Base-by-base conservation (phyloP, 2,888 invertebrate genomes). In the Cosmorhoe ocellata region DNA sequence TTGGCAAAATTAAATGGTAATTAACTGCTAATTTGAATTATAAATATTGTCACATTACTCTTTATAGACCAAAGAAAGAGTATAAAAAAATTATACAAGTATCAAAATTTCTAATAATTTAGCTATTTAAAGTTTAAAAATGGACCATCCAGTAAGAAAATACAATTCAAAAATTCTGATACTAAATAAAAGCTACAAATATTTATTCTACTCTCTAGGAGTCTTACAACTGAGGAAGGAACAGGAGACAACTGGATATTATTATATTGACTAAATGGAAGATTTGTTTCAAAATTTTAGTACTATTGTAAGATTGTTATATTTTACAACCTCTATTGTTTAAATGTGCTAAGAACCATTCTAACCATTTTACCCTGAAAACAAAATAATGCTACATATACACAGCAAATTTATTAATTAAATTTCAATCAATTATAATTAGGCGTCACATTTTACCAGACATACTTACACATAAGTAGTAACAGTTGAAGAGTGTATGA, bases 401-500 rank as follows among this genome's bases (percentile, higher is more conserved):
- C 8, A 28, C 36, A 50, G 28, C 41, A 43, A 18, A 49, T 39
- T 44, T 28, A 36, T 10, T 32, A 27, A 31, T 28, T 32, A 32
- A 24, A 43, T 43, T 36, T 26, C 38, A 39, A 47, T 39, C 11
- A 46, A 46, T 46, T 47, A 26, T 30, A 46, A 37, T 40, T 40
- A 48, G 43, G 62, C 61, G 59, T 67, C 63, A 64, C 66, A 66
- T 61, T 61, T 65, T 62, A 67, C 59, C 67, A 71, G 61, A 69
- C 63, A 64, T 65, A 70, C 68, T 72, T 70, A 79, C 63, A 71
- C 51, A 63, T 67, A 72, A 71, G 69, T 79, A 81, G 70, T 74
- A 76, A 76, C 74, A 79, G 75, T 76, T 73, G 67, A 68, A 42
- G 42, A 70, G 77, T 79, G 77, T 73, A 76, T 87, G 88, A 89